Base-by-base conservation (phyloP, 2,888 invertebrate species). In the Blera fallax region DNA sequence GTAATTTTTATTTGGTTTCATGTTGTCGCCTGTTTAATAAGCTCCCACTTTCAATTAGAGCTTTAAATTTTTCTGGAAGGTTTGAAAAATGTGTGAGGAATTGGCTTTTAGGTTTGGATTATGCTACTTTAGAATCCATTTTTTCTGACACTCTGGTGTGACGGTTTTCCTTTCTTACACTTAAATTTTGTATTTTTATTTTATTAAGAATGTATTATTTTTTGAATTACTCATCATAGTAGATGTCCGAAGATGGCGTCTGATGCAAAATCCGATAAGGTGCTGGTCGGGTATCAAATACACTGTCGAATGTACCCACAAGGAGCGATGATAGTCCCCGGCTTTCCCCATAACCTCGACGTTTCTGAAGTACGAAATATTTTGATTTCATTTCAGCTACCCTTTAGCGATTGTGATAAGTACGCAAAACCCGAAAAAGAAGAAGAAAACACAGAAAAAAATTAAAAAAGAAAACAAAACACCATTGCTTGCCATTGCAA, bases 221-320 rank as follows among this genome's bases (percentile, higher is more conserved):
- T n/a, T n/a, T n/a, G n/a, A n/a, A n/a, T n/a, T 48, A 89, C 90
- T 94, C 94, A 98, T 98, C 94, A 93, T 97, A 97, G 92, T 97
- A 98, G 77, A 98, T 95, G 94, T 98, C 98, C 14, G 98, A 97
- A 69, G 95, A 95, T 4, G 97, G 96, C 34, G 98, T 98, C 93
- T 98, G 98, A 92, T 99, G 98, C 76, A 99, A 93, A 90, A 99
- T 99, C 89, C 99, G 94, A 92, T 95, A 99, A 0, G 98, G 98
- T 29, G 98, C 95, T 87, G 99, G 98, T 94, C 98, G 98, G 37
- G 96, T 97, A 92, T 99, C 98, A 90, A 98, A 96, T 54, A 99
- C 97, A 90, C 97, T 98, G 91, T 99, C 99, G 90, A 98, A 94
- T 14, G 99, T 99, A 65, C 98, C 98, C 87, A 99, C 98, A 88